phyloP scores from a whole-genome alignment of 2,888 invertebrate genomes.

The Eupeodes luniger region DNA sequence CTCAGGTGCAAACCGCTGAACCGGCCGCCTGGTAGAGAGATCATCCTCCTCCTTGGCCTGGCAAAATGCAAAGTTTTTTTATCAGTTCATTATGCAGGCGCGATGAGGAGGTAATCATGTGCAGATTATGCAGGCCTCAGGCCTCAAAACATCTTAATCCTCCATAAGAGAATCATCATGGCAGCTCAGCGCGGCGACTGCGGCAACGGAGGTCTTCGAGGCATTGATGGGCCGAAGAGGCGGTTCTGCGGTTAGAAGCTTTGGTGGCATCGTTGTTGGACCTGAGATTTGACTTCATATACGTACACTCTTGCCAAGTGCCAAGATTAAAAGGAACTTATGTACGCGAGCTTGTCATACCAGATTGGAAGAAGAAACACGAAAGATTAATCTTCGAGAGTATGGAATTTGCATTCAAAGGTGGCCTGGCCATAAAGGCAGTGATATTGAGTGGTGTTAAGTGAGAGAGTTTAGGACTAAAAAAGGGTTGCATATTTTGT shows the following conservation, averaged over 20 bases:
- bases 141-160: slow-evolving; percentile 69
- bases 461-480: slow-evolving; percentile 24
- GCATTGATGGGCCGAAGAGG: too few species aligned
- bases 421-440: slow-evolving; percentile 27
- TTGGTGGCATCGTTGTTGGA: slow-evolving; percentile 5
- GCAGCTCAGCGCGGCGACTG: neutral
- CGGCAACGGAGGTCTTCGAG: neutral
- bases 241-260: neutral
- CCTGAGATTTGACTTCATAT: slow-evolving; percentile 17
- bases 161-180: slow-evolving; percentile 10
- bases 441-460: slow-evolving; percentile 34
- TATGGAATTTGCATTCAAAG: slow-evolving; percentile 64
- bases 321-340: slow-evolving; percentile 62
- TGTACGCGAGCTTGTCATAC: slow-evolving; percentile 62
- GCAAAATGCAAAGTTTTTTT: slow-evolving; percentile 66
- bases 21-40: slow-evolving; percentile 20
- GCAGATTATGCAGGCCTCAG: slow-evolving; percentile 74
- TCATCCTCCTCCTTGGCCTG: slow-evolving; percentile 37
- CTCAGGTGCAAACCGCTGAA: slow-evolving; percentile 16
- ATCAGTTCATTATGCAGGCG: slow-evolving; percentile 74
- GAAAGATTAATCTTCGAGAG: slow-evolving; percentile 53
- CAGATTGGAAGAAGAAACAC: slow-evolving; percentile 47
- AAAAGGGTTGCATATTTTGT: neutral
- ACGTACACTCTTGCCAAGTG: slow-evolving; percentile 8
- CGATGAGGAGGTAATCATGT: slow-evolving; percentile 74